Conservation (phyloP, 2,888 invertebrate species). For the Euzetes globulus region DNA sequence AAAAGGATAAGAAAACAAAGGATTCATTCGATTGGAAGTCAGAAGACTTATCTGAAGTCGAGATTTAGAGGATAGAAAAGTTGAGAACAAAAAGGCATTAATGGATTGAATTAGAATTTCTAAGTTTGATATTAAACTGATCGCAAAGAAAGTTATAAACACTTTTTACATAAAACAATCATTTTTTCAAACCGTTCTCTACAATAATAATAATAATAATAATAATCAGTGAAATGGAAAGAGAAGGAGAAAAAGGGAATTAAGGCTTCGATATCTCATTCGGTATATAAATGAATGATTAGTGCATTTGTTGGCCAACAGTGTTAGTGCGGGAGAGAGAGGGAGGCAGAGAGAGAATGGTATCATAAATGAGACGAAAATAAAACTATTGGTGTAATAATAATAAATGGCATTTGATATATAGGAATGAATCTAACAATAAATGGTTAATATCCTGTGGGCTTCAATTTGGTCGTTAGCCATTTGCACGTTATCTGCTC, state of each 20-base stretch:
- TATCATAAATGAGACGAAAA: not conserved
- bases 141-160: no score
- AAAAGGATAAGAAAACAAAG: no score
- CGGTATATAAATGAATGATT: constrained; percentile 1
- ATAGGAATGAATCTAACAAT: constrained; percentile 42
- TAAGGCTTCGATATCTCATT: not conserved
- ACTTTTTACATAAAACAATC: not conserved
- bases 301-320: constrained; percentile 6
- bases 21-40: no score
- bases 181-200: not conserved
- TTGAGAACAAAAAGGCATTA: no score
- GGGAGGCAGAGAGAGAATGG: not conserved
- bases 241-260: not conserved
- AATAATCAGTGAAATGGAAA: not conserved
- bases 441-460: constrained; percentile 42
- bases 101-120: no score
- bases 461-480: constrained; percentile 43
- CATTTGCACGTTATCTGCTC: constrained; percentile 43
- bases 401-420: constrained; percentile 8
- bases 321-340: not conserved
- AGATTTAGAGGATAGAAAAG: no score
- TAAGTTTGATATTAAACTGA: no score
- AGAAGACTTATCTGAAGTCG: no score
- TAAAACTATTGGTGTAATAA: not conserved
- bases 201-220: not conserved